A percentile compares a stretch with the other conserved stretches of the same genome.
Evolutionary conservation across 2,888 invertebrate species (phyloP).

Genomic region (Hymenopus coronatus): DNA sequence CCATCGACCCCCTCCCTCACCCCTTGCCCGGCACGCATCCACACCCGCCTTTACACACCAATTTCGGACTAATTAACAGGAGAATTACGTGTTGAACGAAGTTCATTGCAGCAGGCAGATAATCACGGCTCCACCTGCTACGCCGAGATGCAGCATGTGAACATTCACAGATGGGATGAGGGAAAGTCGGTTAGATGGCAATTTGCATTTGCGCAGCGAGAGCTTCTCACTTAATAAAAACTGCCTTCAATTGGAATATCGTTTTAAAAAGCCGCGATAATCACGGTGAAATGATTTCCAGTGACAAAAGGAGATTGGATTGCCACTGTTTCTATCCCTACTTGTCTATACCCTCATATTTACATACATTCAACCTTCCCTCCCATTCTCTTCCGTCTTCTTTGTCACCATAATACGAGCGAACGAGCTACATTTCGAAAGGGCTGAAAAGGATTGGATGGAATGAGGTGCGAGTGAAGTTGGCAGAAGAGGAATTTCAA

Average conservation of each 20-base stretch:
- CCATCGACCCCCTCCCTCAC: neutral
- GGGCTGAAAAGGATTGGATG: neutral
- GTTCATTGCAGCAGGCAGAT: slow-evolving; percentile 18
- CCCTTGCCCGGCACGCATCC: neutral
- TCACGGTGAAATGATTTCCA: neutral
- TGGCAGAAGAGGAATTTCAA: neutral
- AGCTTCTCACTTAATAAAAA: neutral
- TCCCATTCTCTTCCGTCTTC: neutral
- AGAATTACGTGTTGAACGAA: slow-evolving; percentile 25
- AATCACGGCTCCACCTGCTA: slow-evolving; percentile 21
- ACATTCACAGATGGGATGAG: neutral
- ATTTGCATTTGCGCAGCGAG: neutral
- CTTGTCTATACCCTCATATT: neutral
- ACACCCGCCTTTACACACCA: neutral
- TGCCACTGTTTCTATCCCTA: neutral
- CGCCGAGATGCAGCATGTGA: neutral
- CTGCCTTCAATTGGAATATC: slow-evolving; percentile 4
- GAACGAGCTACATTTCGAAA: neutral
- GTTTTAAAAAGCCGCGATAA: slow-evolving; percentile 10
- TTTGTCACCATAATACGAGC: neutral
- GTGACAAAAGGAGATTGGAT: neutral
- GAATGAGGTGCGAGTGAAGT: neutral
- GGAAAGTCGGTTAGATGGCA: neutral
- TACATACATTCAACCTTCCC: neutral
- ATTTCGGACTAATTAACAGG: slow-evolving; percentile 22